Evolutionary conservation across 2,888 invertebrate species (phyloP), one percentile per base, ranked within the genome.

Genomic region (Cataglyphis cursor): DNA sequence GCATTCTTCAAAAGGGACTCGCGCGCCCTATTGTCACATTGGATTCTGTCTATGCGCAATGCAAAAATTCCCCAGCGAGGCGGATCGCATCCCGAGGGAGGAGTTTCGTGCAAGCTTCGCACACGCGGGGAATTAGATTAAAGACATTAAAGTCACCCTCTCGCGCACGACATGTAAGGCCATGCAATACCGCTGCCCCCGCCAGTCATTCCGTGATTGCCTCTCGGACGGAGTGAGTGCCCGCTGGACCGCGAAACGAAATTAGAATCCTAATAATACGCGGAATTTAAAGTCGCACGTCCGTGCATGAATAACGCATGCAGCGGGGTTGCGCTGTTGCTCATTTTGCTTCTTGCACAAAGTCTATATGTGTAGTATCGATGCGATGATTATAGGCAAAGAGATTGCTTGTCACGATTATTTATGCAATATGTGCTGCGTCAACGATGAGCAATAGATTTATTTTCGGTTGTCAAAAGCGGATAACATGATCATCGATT

Each of bases 121-220:
- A 75, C 75, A 84, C 84, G 86, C 82, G 73, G 83, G 68, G 92
- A 92, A 91, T 93, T 90, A 87, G 92, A 93, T 93, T 87, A 92
- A 91, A 92, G 90, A 92, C 90, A 92, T 92, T 91, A 91, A 91
- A 90, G 87, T 90, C 86, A 82, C 84, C 88, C 90, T 85, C 83
- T 51, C 57, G 59, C 59, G 80, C 35, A 44, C 61, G 80, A 66
- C 82, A 68, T 41, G 59, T 66, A 80, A 21, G 61, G 61, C 51
- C 62, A 65, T 65, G 44, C 68, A 38, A 81, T 82, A 76, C 80
- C 75, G 64, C 66, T 54, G 82, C 80, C 81, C 81, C 81, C 85
- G 81, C 88, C 85, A 89, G 91, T 89, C 91, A 89, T 90, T 78
- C 84, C 86, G 87, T 89, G 91, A 91, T 91, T 91, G 88, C 91